Conservation (phyloP, 2,888 invertebrate genomes). For the Epinotia nisella region DNA sequence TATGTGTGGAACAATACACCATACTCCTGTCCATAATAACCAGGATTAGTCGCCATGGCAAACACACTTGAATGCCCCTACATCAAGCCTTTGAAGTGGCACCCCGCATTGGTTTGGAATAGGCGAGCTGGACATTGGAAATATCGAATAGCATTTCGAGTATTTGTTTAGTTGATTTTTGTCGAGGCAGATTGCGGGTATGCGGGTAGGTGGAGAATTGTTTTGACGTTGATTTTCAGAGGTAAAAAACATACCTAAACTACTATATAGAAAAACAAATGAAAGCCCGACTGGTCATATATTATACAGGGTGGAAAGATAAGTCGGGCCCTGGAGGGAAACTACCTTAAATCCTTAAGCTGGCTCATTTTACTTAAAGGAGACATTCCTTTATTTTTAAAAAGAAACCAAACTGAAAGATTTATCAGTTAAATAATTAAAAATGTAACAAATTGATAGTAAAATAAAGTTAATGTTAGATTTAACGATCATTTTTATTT, state of each 20-base stretch:
- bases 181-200: neutral
- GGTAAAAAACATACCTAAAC: neutral
- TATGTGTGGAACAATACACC: neutral
- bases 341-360: too few species aligned
- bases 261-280: too few species aligned
- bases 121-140: neutral
- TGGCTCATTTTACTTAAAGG: too few species aligned
- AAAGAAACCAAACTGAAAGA: too few species aligned
- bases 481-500: too few species aligned
- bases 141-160: constrained; percentile 14
- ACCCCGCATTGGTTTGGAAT: constrained; percentile 9
- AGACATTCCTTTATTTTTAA: too few species aligned
- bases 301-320: too few species aligned
- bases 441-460: too few species aligned
- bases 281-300: too few species aligned
- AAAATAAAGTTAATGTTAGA: too few species aligned
- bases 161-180: constrained; percentile 18
- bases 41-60: neutral
- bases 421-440: too few species aligned
- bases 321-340: too few species aligned
- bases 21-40: neutral
- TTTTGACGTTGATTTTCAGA: neutral
- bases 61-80: constrained; percentile 21
- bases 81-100: constrained; percentile 26
- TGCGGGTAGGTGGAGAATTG: neutral